Percentiles rank a stretch among this genome's conserved stretches.
These are phyloP conservation scores for Onychostoma macrolepis DNA, from an alignment of 2,113 vertebrate genomes.

Conservation along the genomic window DNA sequence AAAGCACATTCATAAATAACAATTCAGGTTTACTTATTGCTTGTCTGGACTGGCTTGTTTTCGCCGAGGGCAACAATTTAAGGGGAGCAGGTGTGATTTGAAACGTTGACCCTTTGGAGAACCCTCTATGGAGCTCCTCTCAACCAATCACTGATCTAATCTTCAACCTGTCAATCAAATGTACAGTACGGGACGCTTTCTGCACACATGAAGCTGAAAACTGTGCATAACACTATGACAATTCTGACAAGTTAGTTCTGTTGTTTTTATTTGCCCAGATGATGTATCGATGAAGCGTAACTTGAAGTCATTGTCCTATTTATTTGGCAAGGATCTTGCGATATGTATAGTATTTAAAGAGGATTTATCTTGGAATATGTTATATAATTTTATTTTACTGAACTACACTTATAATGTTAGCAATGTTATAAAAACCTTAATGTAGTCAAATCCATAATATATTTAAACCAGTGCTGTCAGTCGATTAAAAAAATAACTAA, in stretches of 20 bases:
- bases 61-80: conserved; percentile 61
- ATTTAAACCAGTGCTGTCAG: no score
- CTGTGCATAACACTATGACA: neutral
- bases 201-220: neutral
- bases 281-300: neutral
- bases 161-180: conserved; percentile 47
- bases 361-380: neutral
- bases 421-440: neutral
- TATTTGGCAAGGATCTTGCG: neutral
- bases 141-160: conserved; percentile 45
- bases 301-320: neutral
- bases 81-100: conserved; percentile 69
- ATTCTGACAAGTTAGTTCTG: neutral
- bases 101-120: conserved; percentile 58
- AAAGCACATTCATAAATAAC: conserved; percentile 26
- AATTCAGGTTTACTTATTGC: conserved; percentile 51
- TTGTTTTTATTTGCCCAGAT: neutral
- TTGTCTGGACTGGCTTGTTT: conserved; percentile 68
- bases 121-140: conserved; percentile 35
- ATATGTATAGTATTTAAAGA: neutral
- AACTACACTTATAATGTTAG: neutral
- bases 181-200: neutral
- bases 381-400: neutral
- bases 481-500: no score
- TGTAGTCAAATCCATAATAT: neutral